Evolutionary conservation across 2,797 vertebrate genomes (phyloP), one percentile per base, ranked within the genome.

Genomic region (Muscicapa comitata): DNA sequence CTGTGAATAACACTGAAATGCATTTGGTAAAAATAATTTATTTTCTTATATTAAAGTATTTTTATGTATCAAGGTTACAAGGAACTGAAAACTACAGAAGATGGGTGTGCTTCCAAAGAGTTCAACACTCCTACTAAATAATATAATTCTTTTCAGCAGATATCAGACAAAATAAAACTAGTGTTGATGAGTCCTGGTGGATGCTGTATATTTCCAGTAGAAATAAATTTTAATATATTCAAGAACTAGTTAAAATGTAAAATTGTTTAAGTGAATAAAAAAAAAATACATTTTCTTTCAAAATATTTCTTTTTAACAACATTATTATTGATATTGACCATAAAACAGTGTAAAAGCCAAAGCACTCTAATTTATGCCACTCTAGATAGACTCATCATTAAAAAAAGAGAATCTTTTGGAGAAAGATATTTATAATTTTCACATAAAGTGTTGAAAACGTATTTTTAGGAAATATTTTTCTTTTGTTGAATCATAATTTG

Each of bases 151-250:
- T 18, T 45, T 80, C 70, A 84, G 37, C 37, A 87, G 40, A 61
- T 95, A 94, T 65, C 54, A 76, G 62, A 90, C 75, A 83, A 81
- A 86, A 72, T 59, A 58, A 96, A 95, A 11, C 35, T 61, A 43
- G 31, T 87, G 42, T 42, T 55, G 29, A 37, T 76, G 29, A 6
- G 5, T 73, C 38, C 37, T 35, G 10, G 11, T 55, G 10, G 18
- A 53, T 77, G 13, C 18, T 74, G 6, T 38, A 29, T 62, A 17
- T 43, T 77, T 80, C 21, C 28, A 37, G 65, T 26, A 55, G 23
- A 73, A 79, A 16, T 40, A 10, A 53, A 70, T 3, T 54, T 62
- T 43, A 61, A 55, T 45, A 10, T 67, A 88, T 91, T 50, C 3
- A 4, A 79, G 59, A 80, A 81, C 37, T 16, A 17, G 1, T 62